These are phyloP conservation scores for Tetramorium parvispinum DNA, from an alignment of 1,140 invertebrate genomes.

Conservation along the genomic window DNA sequence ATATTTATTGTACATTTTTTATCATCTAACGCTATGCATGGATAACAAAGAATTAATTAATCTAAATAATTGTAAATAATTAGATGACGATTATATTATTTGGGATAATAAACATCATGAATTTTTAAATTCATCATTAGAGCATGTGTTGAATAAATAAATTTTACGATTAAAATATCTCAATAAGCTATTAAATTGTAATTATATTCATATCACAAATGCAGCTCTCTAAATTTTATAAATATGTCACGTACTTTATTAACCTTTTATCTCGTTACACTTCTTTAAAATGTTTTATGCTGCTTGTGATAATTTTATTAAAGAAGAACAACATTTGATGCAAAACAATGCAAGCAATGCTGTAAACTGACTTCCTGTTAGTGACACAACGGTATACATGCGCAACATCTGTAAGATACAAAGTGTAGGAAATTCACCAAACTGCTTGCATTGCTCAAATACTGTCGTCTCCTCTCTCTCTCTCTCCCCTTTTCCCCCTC, in stretches of 20 bases:
- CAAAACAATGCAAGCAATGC: background rate
- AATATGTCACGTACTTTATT: background rate
- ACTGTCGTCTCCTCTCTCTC: background rate
- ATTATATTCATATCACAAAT: background rate
- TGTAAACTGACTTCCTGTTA: background rate
- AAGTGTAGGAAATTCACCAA: constrained; percentile 17
- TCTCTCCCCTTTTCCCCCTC: background rate
- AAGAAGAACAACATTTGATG: background rate
- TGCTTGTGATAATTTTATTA: background rate
- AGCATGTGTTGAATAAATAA: background rate
- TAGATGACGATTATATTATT: background rate
- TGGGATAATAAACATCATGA: background rate
- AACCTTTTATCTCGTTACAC: background rate
- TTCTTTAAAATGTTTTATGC: background rate
- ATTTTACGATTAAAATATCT: background rate
- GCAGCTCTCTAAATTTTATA: background rate
- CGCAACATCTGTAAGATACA: background rate
- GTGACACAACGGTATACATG: background rate
- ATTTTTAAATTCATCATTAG: constrained; percentile 15
- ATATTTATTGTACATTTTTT: constrained; percentile 5
- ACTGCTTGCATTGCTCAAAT: background rate
- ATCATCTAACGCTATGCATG: background rate
- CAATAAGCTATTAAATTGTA: background rate
- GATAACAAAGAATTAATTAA: background rate
- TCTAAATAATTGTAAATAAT: constrained; percentile 1